These are phyloP conservation scores for Natator depressus DNA, from an alignment of 2,113 vertebrate genomes.

Conservation along the genomic window DNA sequence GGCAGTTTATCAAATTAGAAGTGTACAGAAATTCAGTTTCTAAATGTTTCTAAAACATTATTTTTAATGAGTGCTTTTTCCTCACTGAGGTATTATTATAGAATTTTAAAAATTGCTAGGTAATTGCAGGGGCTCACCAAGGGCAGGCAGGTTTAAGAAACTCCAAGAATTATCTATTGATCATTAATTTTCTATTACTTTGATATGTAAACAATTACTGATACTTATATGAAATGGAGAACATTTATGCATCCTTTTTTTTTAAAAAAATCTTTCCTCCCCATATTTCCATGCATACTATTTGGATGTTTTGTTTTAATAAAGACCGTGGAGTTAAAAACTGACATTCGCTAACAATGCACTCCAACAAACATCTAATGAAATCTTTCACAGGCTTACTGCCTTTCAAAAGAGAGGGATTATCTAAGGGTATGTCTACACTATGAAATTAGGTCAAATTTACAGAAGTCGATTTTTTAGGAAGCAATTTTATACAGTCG, in stretches of 20 bases:
- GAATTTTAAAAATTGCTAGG: not conserved
- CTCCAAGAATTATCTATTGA: not conserved
- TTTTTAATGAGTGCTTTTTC: not conserved
- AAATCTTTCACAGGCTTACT: not conserved
- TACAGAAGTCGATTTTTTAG: too few species aligned
- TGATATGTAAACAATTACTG: not conserved
- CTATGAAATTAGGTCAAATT: too few species aligned
- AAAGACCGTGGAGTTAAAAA: not conserved
- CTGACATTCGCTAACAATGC: not conserved
- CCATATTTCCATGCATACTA: not conserved
- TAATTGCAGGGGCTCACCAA: not conserved
- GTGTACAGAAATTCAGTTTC: not conserved
- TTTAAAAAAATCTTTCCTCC: not conserved
- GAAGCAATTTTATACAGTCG: too few species aligned
- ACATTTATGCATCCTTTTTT: not conserved
- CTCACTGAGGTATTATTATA: not conserved
- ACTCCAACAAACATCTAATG: not conserved
- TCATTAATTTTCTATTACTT: not conserved
- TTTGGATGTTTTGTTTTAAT: not conserved
- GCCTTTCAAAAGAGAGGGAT: fast-evolving
- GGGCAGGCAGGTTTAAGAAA: not conserved
- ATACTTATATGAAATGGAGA: not conserved
- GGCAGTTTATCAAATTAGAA: not conserved
- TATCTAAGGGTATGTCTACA: not conserved
- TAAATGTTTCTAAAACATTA: not conserved